Conservation (phyloP, 2,888 invertebrate genomes). For the Deroplatys truncata region DNA sequence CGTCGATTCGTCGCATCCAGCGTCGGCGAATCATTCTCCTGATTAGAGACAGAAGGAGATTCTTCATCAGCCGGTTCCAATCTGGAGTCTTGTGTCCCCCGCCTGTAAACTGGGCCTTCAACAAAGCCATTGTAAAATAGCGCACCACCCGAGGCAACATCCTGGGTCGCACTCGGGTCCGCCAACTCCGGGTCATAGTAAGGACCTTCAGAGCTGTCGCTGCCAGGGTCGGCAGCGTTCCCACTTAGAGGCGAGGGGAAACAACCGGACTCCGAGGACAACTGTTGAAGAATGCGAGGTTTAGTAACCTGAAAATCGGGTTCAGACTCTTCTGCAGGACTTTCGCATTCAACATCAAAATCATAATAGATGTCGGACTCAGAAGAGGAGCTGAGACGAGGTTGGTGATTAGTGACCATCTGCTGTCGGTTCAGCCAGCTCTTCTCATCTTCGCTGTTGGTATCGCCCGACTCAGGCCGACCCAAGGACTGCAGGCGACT, state of each 20-base stretch:
- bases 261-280: slow-evolving; percentile 46
- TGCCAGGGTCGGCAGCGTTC: slow-evolving; percentile 38
- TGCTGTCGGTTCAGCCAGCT: slow-evolving; percentile 35
- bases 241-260: slow-evolving; percentile 44
- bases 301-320: slow-evolving; percentile 42
- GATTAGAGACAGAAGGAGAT: no score
- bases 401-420: slow-evolving; percentile 47
- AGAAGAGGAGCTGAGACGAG: slow-evolving; percentile 43
- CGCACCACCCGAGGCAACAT: neutral
- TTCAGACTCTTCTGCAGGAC: slow-evolving; percentile 57
- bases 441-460: slow-evolving; percentile 37
- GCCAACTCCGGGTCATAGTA: slow-evolving; percentile 48
- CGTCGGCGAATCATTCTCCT: no score
- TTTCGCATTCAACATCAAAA: slow-evolving; percentile 50
- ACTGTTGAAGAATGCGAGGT: neutral
- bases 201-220: slow-evolving; percentile 49
- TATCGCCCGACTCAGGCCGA: slow-evolving; percentile 49
- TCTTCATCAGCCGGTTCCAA: no score
- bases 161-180: slow-evolving; percentile 26
- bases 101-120: neutral
- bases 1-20: neutral
- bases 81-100: no score
- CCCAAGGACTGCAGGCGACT: slow-evolving; percentile 69
- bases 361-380: slow-evolving; percentile 42
- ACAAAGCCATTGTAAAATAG: neutral